Conservation (phyloP, 92 coral and sea anemone genomes). For the Zoanthus sansibaricus region DNA sequence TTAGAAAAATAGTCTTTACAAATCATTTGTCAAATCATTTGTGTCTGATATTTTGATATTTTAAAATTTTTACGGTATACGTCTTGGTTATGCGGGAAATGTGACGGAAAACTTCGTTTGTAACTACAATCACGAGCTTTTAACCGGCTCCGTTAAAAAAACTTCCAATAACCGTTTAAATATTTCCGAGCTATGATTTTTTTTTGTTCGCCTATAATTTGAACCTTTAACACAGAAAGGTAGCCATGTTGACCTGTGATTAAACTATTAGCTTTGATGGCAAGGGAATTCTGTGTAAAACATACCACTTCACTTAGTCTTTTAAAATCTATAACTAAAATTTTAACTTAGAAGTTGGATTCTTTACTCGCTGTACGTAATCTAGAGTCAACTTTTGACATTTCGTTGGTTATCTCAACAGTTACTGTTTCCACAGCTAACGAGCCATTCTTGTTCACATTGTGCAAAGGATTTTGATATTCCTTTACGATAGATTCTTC, state of each 20-base stretch:
- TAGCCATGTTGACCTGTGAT: too few relatives aligned
- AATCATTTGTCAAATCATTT: too few relatives aligned
- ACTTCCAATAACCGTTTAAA: background rate
- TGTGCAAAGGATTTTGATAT: background rate
- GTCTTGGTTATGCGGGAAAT: too few relatives aligned
- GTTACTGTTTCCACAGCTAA: background rate
- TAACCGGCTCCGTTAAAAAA: background rate
- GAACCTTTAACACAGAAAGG: too few relatives aligned
- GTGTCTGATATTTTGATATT: too few relatives aligned
- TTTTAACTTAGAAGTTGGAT: background rate
- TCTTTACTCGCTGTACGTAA: background rate
- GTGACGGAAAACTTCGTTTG: background rate
- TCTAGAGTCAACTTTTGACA: background rate
- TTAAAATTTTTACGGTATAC: too few relatives aligned
- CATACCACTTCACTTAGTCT: too few relatives aligned
- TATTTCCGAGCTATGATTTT: background rate
- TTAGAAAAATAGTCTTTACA: too few relatives aligned
- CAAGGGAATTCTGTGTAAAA: too few relatives aligned
- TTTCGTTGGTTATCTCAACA: conserved; percentile 5
- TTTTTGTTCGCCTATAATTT: too few relatives aligned
- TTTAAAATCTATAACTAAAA: too few relatives aligned
- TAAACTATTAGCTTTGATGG: too few relatives aligned
- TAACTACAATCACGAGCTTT: background rate
- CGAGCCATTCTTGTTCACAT: background rate
- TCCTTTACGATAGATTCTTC: background rate